Evolutionary conservation across 1,140 invertebrate genomes (phyloP), one percentile per base, ranked within the genome.

Genomic region (Arion vulgaris): DNA sequence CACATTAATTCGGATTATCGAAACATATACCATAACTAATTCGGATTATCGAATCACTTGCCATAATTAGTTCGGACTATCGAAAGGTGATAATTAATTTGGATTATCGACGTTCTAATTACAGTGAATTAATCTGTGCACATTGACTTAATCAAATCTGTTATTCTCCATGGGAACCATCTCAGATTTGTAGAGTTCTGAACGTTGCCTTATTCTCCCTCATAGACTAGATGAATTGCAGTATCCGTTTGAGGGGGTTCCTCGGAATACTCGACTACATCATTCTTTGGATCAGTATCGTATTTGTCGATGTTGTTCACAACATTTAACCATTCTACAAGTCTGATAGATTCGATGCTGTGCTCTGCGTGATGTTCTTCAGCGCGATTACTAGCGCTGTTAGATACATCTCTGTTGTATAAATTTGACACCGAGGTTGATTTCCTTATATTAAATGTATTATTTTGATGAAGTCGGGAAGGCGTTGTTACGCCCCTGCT

Each of bases 171-270:
- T n/a, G n/a, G n/a, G n/a, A n/a, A n/a, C n/a, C n/a, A n/a, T n/a
- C n/a, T n/a, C n/a, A n/a, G n/a, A n/a, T n/a, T n/a, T n/a, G n/a
- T n/a, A n/a, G n/a, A n/a, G n/a, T n/a, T n/a, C n/a, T n/a, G n/a
- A n/a, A n/a, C n/a, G n/a, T n/a, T 49, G 45, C 19, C 32, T 83
- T 68, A 83, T 28, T 83, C 76, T 15, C 82, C 84, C 7, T 81
- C 38, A 53, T 85, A 83, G 62, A 85, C 84, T n/a, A 85, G 39
- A 77, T 85, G 84, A 32, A 85, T 26, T 9, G 84, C 84, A 4
- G 84, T 85, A 62, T 85, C 84, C 0, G 82, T 85, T 41, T 84
- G 78, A 2, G 78, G 78, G 0, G 82, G 82, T 51, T 85, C 84
- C 19, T 85, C 84, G 0, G 79, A 45, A 51, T 83, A 83, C 1